phyloP scores from a whole-genome alignment of 1,140 invertebrate genomes.

The Musca domestica region DNA sequence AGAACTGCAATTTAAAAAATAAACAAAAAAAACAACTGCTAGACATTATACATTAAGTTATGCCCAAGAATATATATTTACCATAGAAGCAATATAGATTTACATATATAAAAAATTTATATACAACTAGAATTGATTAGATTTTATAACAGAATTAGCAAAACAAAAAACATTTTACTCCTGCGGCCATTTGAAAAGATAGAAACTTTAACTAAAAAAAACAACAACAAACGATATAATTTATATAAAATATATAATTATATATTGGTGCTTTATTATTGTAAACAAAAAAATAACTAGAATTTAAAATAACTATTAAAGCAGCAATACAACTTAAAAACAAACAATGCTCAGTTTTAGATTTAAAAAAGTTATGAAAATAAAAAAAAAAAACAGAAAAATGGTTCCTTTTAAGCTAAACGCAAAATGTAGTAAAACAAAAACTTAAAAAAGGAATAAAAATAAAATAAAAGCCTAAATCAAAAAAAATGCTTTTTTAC shows the following conservation, averaged over 20 bases:
- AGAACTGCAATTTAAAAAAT: slow-evolving; percentile 10
- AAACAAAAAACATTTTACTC: slow-evolving; percentile 2
- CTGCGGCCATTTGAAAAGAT: slow-evolving; percentile 4
- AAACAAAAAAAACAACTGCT: slow-evolving; percentile 11
- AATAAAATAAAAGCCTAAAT: neutral
- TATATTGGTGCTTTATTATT: slow-evolving; percentile 20
- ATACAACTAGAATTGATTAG: neutral
- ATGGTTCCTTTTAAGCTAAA: slow-evolving; percentile 10
- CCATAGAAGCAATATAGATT: neutral
- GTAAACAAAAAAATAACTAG: neutral
- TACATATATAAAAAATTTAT: neutral
- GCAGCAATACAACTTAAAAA: neutral
- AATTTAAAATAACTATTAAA: neutral
- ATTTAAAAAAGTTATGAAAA: neutral
- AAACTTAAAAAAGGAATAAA: neutral
- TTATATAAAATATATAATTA: slow-evolving; percentile 1
- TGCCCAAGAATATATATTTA: slow-evolving; percentile 9
- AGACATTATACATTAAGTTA: slow-evolving; percentile 10
- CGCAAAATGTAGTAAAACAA: slow-evolving; percentile 3
- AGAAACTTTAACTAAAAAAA: neutral
- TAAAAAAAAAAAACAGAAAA: neutral
- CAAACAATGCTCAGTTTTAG: slow-evolving; percentile 14
- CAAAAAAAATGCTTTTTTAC: slow-evolving; percentile 4
- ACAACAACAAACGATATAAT: neutral
- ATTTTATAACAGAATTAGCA: neutral